Evolutionary conservation across 2,797 vertebrate genomes (phyloP).

Genomic region (Caiman crocodilus): DNA sequence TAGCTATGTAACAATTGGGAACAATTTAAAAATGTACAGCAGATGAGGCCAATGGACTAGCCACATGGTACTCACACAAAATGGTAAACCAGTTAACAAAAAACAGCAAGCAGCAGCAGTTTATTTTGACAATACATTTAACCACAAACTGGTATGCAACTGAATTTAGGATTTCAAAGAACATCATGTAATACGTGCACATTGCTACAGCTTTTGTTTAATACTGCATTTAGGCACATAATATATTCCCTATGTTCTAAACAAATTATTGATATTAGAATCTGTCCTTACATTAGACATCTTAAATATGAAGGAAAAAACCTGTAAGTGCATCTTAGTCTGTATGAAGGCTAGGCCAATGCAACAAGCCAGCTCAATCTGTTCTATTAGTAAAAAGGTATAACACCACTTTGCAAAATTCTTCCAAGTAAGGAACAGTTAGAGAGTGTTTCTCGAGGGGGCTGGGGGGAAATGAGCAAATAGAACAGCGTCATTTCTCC

Average conservation of each 20-base stretch:
- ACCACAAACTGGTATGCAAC: conserved; percentile 1
- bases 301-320: not conserved
- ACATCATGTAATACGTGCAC: not conserved
- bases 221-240: not conserved
- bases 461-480: not conserved
- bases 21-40: conserved; percentile 37
- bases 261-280: conserved; percentile 2
- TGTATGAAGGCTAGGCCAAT: not conserved
- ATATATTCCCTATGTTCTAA: conserved; percentile 11
- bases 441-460: not conserved
- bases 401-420: not conserved
- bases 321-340: not conserved
- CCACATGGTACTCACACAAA: not conserved
- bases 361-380: conserved; percentile 6
- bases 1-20: not conserved
- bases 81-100: not conserved
- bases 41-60: conserved; percentile 10
- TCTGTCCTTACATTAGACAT: not conserved
- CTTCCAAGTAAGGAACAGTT: not conserved
- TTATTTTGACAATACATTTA: conserved; percentile 15
- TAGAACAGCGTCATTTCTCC: not conserved
- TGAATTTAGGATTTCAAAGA: conserved; percentile 26
- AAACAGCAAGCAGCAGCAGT: conserved; percentile 44
- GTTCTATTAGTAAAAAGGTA: not conserved
- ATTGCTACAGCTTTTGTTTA: conserved; percentile 26